These are phyloP conservation scores for Hippolais icterina DNA, from an alignment of 2,113 vertebrate genomes.

Conservation along the genomic window DNA sequence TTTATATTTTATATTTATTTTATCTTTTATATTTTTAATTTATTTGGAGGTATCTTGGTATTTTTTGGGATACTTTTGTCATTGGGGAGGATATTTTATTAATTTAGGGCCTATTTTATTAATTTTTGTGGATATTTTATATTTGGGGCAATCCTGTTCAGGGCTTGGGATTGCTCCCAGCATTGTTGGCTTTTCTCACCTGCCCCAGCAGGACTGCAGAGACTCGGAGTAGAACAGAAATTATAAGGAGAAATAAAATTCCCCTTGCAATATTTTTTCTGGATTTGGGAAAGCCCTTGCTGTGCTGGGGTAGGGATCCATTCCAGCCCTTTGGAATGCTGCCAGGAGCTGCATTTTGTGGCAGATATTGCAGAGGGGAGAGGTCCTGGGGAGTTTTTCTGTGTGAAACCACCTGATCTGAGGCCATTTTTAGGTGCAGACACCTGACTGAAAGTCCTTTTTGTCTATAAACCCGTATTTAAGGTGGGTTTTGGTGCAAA, in stretches of 20 bases:
- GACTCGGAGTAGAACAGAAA: fast-evolving
- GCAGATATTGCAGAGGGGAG: not conserved
- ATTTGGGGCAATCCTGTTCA: fast-evolving
- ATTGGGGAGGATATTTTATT: not conserved
- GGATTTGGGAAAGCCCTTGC: not conserved
- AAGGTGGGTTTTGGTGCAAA: not conserved
- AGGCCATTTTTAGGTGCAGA: not conserved
- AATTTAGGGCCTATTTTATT: not conserved
- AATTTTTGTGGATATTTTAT: not conserved
- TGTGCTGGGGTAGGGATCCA: fast-evolving
- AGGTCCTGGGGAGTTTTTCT: not conserved
- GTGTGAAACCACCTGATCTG: fast-evolving
- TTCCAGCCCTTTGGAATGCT: fast-evolving
- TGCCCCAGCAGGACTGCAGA: fast-evolving
- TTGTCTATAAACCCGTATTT: fast-evolving
- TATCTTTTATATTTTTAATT: too few relatives aligned
- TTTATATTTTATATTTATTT: not conserved
- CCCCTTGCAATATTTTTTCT: fast-evolving
- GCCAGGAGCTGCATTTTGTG: not conserved
- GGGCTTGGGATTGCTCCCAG: not conserved
- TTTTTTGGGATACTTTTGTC: fast-evolving
- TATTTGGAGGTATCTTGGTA: not conserved
- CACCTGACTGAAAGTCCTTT: not conserved
- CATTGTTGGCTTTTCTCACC: not conserved
- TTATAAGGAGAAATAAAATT: fast-evolving